phyloP scores from a whole-genome alignment of 2,888 invertebrate species.

The Stegana nigrithorax region DNA sequence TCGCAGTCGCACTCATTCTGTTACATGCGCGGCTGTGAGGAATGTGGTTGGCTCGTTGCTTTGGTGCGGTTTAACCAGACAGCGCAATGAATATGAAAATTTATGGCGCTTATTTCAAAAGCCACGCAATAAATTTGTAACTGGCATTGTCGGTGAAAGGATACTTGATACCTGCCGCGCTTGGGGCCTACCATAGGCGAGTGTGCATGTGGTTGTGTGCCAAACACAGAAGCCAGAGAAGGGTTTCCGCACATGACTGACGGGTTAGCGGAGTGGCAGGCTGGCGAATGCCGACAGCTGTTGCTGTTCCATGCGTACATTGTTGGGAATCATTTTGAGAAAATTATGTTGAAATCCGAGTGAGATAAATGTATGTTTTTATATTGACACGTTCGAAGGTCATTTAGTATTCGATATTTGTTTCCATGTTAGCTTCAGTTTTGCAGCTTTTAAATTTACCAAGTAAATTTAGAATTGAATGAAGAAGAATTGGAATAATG shows the following conservation, averaged over 20 bases:
- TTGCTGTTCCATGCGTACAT: not conserved
- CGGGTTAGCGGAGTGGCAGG: too few species aligned
- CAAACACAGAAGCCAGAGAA: too few species aligned
- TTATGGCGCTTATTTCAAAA: conserved; percentile 5
- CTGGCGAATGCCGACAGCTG: too few species aligned
- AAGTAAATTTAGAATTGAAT: too few species aligned
- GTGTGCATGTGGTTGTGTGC: not conserved
- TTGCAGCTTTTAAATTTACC: too few species aligned
- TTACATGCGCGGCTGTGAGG: not conserved
- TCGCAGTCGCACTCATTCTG: not conserved
- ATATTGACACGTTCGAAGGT: too few species aligned
- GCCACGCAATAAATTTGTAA: not conserved
- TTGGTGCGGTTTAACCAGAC: not conserved
- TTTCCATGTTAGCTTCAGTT: too few species aligned
- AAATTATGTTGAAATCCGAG: too few species aligned
- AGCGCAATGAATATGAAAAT: not conserved
- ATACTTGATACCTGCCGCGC: not conserved
- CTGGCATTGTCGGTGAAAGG: conserved; percentile 1
- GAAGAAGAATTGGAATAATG: too few species aligned
- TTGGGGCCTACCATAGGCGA: not conserved
- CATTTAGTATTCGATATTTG: too few species aligned
- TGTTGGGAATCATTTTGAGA: not conserved
- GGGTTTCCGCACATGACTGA: too few species aligned
- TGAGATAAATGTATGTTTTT: too few species aligned
- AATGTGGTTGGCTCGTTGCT: not conserved